phyloP scores from a whole-genome alignment of 2,888 invertebrate species.

The Drosophila silvestris region DNA sequence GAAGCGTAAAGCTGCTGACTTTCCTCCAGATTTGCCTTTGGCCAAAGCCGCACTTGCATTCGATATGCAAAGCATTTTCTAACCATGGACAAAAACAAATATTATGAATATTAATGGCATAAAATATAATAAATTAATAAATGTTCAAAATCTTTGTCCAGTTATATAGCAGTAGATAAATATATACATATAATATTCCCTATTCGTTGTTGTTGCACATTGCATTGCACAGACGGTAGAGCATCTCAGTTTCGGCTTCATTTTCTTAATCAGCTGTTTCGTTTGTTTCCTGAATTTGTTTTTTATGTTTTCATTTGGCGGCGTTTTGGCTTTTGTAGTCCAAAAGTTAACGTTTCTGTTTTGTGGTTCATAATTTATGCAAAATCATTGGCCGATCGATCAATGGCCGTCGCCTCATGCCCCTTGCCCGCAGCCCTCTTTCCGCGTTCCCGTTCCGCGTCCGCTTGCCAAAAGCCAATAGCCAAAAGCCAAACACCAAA shows the following conservation, averaged over 20 bases:
- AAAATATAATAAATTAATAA: background rate
- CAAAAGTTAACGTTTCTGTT: conserved; percentile 53
- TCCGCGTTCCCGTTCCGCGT: background rate
- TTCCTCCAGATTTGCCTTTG: conserved; percentile 11
- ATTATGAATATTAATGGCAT: background rate
- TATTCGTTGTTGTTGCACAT: background rate
- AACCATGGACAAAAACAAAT: no score
- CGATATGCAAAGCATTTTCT: background rate
- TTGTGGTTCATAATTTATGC: conserved; percentile 73
- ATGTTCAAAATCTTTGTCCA: no score
- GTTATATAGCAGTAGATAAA: background rate
- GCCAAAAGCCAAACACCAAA: conserved; percentile 22
- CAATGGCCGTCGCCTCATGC: conserved; percentile 54
- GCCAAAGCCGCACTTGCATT: conserved; percentile 28
- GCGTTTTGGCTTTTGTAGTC: conserved; percentile 71
- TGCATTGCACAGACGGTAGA: conserved; percentile 1
- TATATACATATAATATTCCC: conserved; percentile 2
- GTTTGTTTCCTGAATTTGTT: conserved; percentile 42
- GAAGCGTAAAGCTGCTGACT: conserved; percentile 35
- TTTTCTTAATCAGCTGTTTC: background rate
- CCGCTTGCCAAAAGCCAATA: conserved; percentile 56
- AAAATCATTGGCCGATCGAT: conserved; percentile 79
- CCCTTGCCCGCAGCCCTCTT: conserved; percentile 21
- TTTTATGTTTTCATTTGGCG: conserved; percentile 62
- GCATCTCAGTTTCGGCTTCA: conserved; percentile 29